Conservation (phyloP, 2,888 invertebrate genomes). For the Alcis repandata region DNA sequence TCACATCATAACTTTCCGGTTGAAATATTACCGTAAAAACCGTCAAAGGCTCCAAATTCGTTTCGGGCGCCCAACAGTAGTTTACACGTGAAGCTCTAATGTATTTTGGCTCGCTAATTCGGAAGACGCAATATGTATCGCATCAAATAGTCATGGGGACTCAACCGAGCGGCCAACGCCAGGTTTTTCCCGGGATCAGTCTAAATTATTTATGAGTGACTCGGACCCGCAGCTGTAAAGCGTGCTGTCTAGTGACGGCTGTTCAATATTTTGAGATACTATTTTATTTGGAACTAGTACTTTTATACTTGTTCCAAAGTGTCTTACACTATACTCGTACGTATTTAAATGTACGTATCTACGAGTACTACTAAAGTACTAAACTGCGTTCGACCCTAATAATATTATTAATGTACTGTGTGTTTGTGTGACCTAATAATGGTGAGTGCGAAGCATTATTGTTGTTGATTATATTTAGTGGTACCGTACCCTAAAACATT, state of each 20-base stretch:
- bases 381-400: too few relatives aligned
- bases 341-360: background rate
- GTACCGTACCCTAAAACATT: too few relatives aligned
- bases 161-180: slow-evolving; percentile 72
- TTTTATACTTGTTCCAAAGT: background rate
- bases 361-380: too few relatives aligned
- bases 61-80: slow-evolving; percentile 22
- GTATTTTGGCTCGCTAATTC: slow-evolving; percentile 64
- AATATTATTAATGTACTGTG: too few relatives aligned
- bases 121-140: slow-evolving; percentile 66
- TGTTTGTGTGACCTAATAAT: too few relatives aligned
- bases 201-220: slow-evolving; percentile 85
- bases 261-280: slow-evolving; percentile 16
- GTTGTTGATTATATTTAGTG: too few relatives aligned
- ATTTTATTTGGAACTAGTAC: slow-evolving; percentile 8
- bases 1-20: background rate
- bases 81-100: slow-evolving; percentile 44
- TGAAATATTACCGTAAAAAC: slow-evolving; percentile 1
- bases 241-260: slow-evolving; percentile 55
- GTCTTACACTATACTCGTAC: background rate
- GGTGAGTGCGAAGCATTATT: too few relatives aligned
- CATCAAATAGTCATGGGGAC: slow-evolving; percentile 77
- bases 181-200: slow-evolving; percentile 81
- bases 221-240: slow-evolving; percentile 71
- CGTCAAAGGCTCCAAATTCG: background rate